A percentile compares a stretch with the other conserved stretches of the same genome.
phyloP scores from a whole-genome alignment of 2,797 vertebrate genomes.

The Erethizon dorsatum region DNA sequence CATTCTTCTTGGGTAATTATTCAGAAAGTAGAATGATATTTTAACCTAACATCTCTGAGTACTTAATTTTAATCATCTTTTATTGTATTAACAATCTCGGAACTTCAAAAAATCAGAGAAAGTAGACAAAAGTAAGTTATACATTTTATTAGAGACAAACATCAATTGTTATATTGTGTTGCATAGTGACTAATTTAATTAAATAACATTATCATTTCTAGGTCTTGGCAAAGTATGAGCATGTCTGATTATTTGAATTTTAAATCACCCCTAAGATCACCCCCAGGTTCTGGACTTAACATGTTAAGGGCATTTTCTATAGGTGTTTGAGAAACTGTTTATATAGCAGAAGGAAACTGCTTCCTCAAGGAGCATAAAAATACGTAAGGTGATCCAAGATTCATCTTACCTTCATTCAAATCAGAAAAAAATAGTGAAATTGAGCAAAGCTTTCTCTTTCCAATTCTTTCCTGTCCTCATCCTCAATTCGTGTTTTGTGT shows the following conservation, averaged over 20 bases:
- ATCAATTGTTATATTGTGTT: background rate
- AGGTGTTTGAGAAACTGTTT: background rate
- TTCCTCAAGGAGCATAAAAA: background rate
- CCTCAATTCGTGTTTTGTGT: background rate
- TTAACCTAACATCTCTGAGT: background rate
- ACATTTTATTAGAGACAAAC: conserved; percentile 5
- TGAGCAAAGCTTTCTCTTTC: background rate
- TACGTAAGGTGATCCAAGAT: background rate
- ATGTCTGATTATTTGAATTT: conserved; percentile 27
- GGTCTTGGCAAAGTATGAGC: background rate
- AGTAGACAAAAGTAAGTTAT: conserved; percentile 18
- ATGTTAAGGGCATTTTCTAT: background rate
- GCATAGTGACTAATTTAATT: background rate
- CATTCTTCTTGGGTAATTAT: background rate
- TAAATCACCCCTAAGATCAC: background rate
- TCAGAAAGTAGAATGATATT: background rate
- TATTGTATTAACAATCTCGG: conserved; percentile 7
- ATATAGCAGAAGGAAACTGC: background rate
- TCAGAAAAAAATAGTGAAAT: background rate
- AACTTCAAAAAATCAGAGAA: conserved; percentile 28
- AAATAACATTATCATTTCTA: conserved; percentile 49
- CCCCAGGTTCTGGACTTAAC: background rate
- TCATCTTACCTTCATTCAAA: background rate
- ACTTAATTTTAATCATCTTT: conserved; percentile 4
- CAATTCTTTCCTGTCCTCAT: background rate